Conservation (phyloP, 2,113 vertebrate genomes). For the Cyprinodon tularosa region DNA sequence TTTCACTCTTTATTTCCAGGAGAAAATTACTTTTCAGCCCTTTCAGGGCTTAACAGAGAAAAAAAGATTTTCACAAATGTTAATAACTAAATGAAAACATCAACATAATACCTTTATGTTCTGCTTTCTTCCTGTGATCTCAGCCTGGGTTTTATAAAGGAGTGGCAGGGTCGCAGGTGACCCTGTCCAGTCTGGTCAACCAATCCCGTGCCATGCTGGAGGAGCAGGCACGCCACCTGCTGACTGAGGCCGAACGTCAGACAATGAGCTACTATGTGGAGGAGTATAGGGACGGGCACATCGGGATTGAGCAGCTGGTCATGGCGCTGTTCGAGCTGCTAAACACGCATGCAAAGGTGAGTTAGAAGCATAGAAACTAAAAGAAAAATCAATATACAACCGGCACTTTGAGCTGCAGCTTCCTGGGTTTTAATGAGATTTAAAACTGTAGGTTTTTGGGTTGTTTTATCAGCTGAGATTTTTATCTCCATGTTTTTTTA, state of each 20-base stretch:
- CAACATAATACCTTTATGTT: neutral
- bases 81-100: neutral
- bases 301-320: slow-evolving; percentile 89
- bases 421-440: slow-evolving; percentile 31
- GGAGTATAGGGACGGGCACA: slow-evolving; percentile 89
- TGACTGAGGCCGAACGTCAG: slow-evolving; percentile 86
- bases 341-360: slow-evolving; percentile 95
- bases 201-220: slow-evolving; percentile 91
- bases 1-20: too few relatives aligned
- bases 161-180: slow-evolving; percentile 93
- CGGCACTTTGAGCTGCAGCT: slow-evolving; percentile 11
- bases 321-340: slow-evolving; percentile 95
- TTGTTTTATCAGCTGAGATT: slow-evolving; percentile 2
- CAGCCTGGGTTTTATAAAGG: slow-evolving; percentile 92
- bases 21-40: too few relatives aligned
- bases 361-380: neutral
- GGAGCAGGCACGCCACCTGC: slow-evolving; percentile 90
- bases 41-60: too few relatives aligned
- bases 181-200: slow-evolving; percentile 92
- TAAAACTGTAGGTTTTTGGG: slow-evolving; percentile 10
- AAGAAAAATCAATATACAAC: neutral
- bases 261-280: slow-evolving; percentile 96
- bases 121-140: neutral
- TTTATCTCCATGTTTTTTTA: slow-evolving; percentile 12
- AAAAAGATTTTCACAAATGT: neutral